Percentiles rank a stretch among this genome's conserved stretches.
Evolutionary conservation across 2,113 vertebrate species (phyloP).

Genomic region (Merops nubicus): DNA sequence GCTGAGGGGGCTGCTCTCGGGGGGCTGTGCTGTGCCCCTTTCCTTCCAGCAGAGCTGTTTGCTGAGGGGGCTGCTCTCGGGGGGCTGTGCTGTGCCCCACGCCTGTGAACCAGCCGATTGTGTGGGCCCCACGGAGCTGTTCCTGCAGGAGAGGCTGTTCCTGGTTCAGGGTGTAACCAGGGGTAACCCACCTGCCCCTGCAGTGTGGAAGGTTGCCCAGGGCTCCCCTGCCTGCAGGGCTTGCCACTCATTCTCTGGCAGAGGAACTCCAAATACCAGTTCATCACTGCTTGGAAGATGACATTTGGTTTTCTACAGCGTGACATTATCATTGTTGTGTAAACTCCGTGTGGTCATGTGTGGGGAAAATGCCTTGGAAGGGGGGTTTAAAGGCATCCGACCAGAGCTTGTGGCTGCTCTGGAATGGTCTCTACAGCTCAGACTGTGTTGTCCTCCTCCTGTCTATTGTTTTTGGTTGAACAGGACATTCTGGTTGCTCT

Average conservation of each 20-base stretch:
- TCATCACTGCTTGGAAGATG: background rate
- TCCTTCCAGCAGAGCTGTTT: too few species aligned
- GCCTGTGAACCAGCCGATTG: rapidly evolving
- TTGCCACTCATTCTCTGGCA: background rate
- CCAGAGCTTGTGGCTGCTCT: rapidly evolving
- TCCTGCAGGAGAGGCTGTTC: too few species aligned
- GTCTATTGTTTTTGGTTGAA: background rate
- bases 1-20: too few species aligned
- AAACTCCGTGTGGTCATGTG: background rate
- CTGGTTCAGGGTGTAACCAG: too few species aligned
- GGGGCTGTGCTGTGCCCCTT: too few species aligned
- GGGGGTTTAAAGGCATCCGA: background rate
- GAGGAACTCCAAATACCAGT: conserved; percentile 5
- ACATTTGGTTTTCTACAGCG: background rate
- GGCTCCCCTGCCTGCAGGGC: background rate
- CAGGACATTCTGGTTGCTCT: background rate
- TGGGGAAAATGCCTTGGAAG: background rate
- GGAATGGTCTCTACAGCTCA: background rate
- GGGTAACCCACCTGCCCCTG: background rate
- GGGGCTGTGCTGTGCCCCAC: too few species aligned
- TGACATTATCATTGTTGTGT: background rate
- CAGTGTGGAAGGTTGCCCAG: background rate
- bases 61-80: too few species aligned
- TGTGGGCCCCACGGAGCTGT: too few species aligned
- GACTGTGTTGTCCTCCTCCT: background rate